phyloP scores from a whole-genome alignment of 2,113 vertebrate genomes.

The Lampris incognitus region DNA sequence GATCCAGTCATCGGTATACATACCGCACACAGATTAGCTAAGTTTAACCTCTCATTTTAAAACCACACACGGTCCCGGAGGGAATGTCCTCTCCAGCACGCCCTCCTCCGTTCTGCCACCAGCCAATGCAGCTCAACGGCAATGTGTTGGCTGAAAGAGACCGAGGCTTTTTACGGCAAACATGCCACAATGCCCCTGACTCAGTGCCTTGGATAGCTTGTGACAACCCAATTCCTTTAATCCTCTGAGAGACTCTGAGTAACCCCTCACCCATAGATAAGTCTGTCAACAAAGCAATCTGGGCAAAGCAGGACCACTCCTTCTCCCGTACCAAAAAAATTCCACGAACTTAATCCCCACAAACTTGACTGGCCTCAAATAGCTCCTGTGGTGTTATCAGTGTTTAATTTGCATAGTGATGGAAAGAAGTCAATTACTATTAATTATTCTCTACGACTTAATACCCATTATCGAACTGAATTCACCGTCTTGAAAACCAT shows the following conservation, averaged over 20 bases:
- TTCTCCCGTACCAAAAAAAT: conserved; percentile 48
- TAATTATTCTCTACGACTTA: conserved; percentile 83
- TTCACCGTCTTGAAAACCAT: conserved; percentile 82
- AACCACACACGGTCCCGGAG: conserved; percentile 28
- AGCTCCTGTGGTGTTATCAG: conserved; percentile 73
- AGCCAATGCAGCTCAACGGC: conserved; percentile 40
- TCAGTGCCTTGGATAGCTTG: conserved; percentile 66
- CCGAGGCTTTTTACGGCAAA: conserved; percentile 67
- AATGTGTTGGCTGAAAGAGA: conserved; percentile 37
- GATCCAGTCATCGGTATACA: background rate
- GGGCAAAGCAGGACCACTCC: conserved; percentile 64
- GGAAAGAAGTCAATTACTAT: conserved; percentile 82
- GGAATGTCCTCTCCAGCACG: conserved; percentile 39
- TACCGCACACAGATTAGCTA: conserved; percentile 2
- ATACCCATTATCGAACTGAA: conserved; percentile 83
- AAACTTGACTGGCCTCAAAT: conserved; percentile 78
- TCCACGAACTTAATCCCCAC: conserved; percentile 73
- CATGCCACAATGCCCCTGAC: conserved; percentile 59
- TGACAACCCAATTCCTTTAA: conserved; percentile 78
- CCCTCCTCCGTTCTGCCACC: conserved; percentile 7
- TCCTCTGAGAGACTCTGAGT: conserved; percentile 64
- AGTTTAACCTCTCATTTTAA: conserved; percentile 6
- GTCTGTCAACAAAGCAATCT: conserved; percentile 80
- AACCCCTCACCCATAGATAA: conserved; percentile 70
- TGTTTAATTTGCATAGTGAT: conserved; percentile 82